These are phyloP conservation scores for Polietes domitor DNA, from an alignment of 2,888 invertebrate species.

Conservation along the genomic window DNA sequence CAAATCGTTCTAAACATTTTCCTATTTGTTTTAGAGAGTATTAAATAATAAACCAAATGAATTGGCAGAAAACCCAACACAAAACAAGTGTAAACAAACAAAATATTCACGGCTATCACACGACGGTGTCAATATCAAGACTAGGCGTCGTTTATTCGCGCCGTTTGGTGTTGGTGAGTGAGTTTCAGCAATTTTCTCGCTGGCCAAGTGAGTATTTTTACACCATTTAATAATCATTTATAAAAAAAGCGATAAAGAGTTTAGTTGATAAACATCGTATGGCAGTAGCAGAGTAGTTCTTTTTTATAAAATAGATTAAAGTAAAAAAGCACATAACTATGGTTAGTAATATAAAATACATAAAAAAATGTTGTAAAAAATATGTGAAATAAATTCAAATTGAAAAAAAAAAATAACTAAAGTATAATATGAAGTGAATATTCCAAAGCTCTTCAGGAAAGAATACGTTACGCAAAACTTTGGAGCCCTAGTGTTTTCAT, in stretches of 20 bases:
- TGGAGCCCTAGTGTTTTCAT: no score
- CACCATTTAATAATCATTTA: slow-evolving; percentile 44
- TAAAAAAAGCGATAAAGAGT: slow-evolving; percentile 38
- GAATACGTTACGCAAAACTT: no score
- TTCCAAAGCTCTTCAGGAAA: no score
- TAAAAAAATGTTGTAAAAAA: background rate
- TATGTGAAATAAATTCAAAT: background rate
- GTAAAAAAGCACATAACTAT: background rate
- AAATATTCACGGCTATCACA: slow-evolving; percentile 12
- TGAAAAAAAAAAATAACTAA: no score
- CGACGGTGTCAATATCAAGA: slow-evolving; percentile 33
- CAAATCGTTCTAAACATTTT: slow-evolving; percentile 27
- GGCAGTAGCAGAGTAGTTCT: slow-evolving; percentile 2
- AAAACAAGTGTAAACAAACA: slow-evolving; percentile 26
- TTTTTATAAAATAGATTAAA: slow-evolving; percentile 4
- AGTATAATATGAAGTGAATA: no score
- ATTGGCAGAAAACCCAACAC: slow-evolving; percentile 26
- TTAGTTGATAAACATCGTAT: slow-evolving; percentile 37
- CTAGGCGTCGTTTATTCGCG: slow-evolving; percentile 12
- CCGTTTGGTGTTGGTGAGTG: slow-evolving; percentile 42
- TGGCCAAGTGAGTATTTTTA: slow-evolving; percentile 36
- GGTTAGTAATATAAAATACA: slow-evolving; percentile 9
- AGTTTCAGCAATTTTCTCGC: slow-evolving; percentile 44
- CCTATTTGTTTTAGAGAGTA: slow-evolving; percentile 23
- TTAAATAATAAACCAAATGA: slow-evolving; percentile 55